Evolutionary conservation across 2,888 invertebrate species (phyloP).

Genomic region (Xiphydria camelus): DNA sequence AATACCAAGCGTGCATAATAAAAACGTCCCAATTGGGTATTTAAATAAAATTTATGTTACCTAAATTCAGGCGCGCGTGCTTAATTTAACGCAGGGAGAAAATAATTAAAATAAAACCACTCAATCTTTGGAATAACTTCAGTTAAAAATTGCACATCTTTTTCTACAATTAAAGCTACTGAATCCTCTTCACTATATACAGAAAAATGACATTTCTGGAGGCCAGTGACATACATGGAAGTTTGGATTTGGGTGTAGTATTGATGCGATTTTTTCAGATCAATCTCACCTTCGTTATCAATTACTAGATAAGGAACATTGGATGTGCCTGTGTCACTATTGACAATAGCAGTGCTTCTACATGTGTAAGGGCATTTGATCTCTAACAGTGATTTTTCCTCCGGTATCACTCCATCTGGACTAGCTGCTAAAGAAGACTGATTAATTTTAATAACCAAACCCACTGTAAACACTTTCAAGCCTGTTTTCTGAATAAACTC

Average conservation of each 20-base stretch:
- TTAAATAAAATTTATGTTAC: too few species aligned
- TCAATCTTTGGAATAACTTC: too few species aligned
- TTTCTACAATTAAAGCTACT: constrained; percentile 3
- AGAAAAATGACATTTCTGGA: constrained; percentile 12
- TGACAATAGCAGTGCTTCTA: constrained; percentile 14
- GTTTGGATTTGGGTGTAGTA: constrained; percentile 15
- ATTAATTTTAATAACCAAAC: constrained; percentile 8
- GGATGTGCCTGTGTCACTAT: too few species aligned
- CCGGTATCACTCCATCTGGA: constrained; percentile 17
- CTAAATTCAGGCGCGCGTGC: too few species aligned
- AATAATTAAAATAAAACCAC: too few species aligned
- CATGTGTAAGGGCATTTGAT: constrained; percentile 22
- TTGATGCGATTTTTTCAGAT: constrained; percentile 7
- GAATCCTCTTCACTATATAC: constrained; percentile 9
- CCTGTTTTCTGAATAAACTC: constrained; percentile 6
- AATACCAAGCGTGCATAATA: too few species aligned
- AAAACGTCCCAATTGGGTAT: too few species aligned
- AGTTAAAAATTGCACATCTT: constrained; percentile 11
- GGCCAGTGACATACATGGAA: constrained; percentile 13
- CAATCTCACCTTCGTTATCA: neutral
- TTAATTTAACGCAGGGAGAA: too few species aligned
- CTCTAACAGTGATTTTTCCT: constrained; percentile 15
- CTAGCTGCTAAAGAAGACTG: constrained; percentile 19
- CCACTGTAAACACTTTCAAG: constrained; percentile 7
- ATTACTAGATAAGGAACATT: too few species aligned